These are phyloP conservation scores for Sinonovacula constricta DNA, from an alignment of 1,140 invertebrate species.

Conservation along the genomic window DNA sequence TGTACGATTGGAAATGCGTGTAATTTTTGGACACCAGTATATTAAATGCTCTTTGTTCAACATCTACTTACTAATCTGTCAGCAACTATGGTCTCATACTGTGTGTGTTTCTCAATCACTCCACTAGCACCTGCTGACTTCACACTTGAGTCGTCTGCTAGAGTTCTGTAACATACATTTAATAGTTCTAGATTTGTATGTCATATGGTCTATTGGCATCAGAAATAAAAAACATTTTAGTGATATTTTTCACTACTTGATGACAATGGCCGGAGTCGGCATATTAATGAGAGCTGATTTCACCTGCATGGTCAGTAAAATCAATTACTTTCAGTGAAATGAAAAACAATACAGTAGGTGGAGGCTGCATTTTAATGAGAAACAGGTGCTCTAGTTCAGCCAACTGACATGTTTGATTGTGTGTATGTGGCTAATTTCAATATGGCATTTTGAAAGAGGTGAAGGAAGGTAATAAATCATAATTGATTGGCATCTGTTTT, in stretches of 20 bases:
- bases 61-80: constrained; percentile 29
- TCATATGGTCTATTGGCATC: not conserved
- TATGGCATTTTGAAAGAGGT: no score
- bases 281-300: not conserved
- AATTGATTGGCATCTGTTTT: no score
- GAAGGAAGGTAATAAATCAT: no score
- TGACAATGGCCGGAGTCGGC: no score
- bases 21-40: not conserved
- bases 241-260: not conserved
- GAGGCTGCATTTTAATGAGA: no score
- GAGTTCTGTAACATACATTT: constrained; percentile 28
- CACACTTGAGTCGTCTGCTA: constrained; percentile 23
- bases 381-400: no score
- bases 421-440: no score
- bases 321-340: not conserved
- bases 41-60: not conserved
- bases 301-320: not conserved
- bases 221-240: not conserved
- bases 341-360: not conserved
- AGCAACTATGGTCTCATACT: constrained; percentile 44
- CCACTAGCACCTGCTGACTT: not conserved
- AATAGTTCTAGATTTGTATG: not conserved
- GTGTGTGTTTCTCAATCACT: constrained; percentile 23
- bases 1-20: not conserved
- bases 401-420: no score